Evolutionary conservation across 2,797 vertebrate species (phyloP), one percentile per base, ranked within the genome.

Genomic region (Passerculus sandwichensis): DNA sequence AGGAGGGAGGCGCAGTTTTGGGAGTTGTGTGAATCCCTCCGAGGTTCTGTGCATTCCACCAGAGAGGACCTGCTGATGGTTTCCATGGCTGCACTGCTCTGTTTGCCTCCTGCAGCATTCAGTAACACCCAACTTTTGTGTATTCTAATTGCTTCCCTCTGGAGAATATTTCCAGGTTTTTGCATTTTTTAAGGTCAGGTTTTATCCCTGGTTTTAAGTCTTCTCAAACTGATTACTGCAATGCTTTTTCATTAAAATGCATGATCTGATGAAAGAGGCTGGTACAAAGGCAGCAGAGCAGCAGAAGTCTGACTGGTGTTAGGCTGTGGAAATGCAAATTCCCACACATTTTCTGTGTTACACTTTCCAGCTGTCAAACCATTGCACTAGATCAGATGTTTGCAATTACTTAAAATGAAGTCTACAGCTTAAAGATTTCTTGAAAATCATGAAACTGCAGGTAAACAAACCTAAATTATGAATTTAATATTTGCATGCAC

Each of bases 241-340:
- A 47, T 42, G 18, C 18, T 60, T 73, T 70, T 60, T 62, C 75
- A 64, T 92, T 83, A 56, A 75, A 91, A 86, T 72, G 50, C 12
- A 26, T 18, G 15, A 42, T 70, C 36, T 3, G 14, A 22, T 62
- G 73, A 85, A 83, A 76, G 51, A 84, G 53, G 8, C 26, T 73
- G 48, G 14, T 79, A 56, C 30, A 81, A 81, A 78, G 12, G 65
- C 65, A 86, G 70, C 51, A 48, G 61, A 83, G n/a, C 17, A 69
- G 44, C 36, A 53, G 44, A 61, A 93, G 21, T 54, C 61, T 91
- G 51, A 36, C 50, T 74, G 47, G 36, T 40, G n/a, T 87, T 80
- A 67, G 59, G 25, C 79, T 92, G 40, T 73, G 76, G 75, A 89
- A 92, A 86, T 79, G 56, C 44, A 95, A 80, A 85, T 72, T 85